These are phyloP conservation scores for Apogon talboti DNA, from an alignment of 2,797 vertebrate genomes.

Conservation along the genomic window DNA sequence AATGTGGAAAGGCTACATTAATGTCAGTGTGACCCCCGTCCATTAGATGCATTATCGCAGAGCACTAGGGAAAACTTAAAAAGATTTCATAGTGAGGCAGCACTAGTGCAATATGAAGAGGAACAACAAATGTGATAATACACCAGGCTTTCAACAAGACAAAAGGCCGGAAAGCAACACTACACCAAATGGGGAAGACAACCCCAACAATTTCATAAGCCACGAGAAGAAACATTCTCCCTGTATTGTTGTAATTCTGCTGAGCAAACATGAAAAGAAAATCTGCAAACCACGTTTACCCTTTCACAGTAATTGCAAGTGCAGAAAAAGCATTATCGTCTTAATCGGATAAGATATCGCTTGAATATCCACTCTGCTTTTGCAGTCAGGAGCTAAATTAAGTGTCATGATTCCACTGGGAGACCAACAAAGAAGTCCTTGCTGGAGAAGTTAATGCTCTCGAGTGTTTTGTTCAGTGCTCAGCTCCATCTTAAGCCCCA, in stretches of 20 bases:
- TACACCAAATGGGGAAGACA: slow-evolving; percentile 3
- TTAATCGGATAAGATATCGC: slow-evolving; percentile 68
- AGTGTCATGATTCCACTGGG: slow-evolving; percentile 70
- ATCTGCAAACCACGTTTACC: slow-evolving; percentile 42
- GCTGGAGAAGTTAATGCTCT: slow-evolving; percentile 73
- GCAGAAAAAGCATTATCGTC: slow-evolving; percentile 52
- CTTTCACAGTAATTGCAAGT: slow-evolving; percentile 63
- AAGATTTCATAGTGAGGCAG: slow-evolving; percentile 54
- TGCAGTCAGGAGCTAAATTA: slow-evolving; percentile 75
- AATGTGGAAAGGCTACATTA: slow-evolving; percentile 31
- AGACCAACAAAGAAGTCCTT: slow-evolving; percentile 61
- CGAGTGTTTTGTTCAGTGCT: slow-evolving; percentile 67
- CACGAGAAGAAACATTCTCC: slow-evolving; percentile 25
- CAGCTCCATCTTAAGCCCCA: slow-evolving; percentile 70
- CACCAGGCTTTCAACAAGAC: slow-evolving; percentile 40
- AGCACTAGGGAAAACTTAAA: slow-evolving; percentile 44
- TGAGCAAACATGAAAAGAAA: slow-evolving; percentile 39
- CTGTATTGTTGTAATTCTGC: slow-evolving; percentile 21
- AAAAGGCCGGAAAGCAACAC: slow-evolving; percentile 38
- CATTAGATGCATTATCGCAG: slow-evolving; percentile 54
- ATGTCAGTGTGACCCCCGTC: slow-evolving; percentile 35
- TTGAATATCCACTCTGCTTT: slow-evolving; percentile 54
- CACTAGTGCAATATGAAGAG: slow-evolving; percentile 15
- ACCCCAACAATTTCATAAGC: slow-evolving; percentile 27
- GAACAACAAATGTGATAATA: slow-evolving; percentile 42